phyloP scores from a whole-genome alignment of 1,140 invertebrate species.

The Scylla paramamosain region DNA sequence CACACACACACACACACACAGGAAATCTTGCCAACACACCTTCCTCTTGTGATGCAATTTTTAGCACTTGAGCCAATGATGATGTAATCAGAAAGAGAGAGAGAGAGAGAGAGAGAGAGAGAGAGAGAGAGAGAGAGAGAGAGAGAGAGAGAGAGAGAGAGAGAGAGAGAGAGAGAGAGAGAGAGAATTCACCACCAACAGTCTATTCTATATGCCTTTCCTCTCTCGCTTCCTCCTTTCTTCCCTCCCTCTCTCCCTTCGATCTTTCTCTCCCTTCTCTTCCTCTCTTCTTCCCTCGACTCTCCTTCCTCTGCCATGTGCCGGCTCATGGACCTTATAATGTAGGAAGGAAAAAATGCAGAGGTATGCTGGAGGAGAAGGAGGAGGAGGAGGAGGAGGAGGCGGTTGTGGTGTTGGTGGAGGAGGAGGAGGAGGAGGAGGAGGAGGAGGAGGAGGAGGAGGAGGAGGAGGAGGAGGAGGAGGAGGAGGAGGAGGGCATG shows the following conservation, averaged over 20 bases:
- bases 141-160: constrained; percentile 35
- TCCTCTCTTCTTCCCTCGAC: not conserved
- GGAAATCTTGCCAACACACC: constrained; percentile 12
- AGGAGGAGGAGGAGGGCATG: not conserved
- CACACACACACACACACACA: constrained; percentile 9
- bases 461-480: not conserved
- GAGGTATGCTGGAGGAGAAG: not conserved
- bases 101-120: constrained; percentile 39
- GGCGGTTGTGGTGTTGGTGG: not conserved
- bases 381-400: not conserved
- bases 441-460: not conserved
- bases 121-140: constrained; percentile 22
- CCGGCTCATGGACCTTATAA: not conserved
- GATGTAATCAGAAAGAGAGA: not conserved
- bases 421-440: not conserved
- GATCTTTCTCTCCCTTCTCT: too few relatives aligned
- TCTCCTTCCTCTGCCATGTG: not conserved
- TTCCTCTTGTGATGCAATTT: constrained; percentile 14
- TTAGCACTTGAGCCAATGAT: constrained; percentile 32
- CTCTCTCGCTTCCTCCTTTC: not conserved
- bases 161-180: constrained; percentile 28
- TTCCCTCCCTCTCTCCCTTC: not conserved
- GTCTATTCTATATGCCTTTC: not conserved
- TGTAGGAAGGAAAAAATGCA: not conserved
- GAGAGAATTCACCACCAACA: not conserved